Evolutionary conservation across 2,797 vertebrate species (phyloP), one percentile per base, ranked within the genome.

Genomic region (Eleutherodactylus coqui): DNA sequence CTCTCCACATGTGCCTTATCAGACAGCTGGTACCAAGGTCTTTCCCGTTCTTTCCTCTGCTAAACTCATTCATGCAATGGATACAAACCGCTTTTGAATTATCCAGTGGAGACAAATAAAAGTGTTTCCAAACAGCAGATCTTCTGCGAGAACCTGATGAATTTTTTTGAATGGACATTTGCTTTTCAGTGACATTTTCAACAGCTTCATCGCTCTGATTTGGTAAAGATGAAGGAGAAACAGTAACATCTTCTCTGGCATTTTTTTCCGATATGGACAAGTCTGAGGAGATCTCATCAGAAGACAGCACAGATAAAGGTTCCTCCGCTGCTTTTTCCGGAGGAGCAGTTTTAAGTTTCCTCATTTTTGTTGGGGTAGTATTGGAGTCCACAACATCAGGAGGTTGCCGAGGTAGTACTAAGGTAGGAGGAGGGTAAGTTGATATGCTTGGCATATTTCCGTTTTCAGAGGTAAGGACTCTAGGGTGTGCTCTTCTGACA

Each of bases 11-110:
- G 70, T 99, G 98, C 84, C 98, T 94, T 89, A 99, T 99, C 73
- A 99, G 96, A 92, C 98, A 99, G 92, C 98, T 99, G 0, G 97
- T 99, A 86, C 97, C 98, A 51, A 99, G 92, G 90, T 99, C 98
- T 92, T 99, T 99, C 5, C 97, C 98, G 45, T 99, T 99, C 94
- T 99, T 99, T 2, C 98, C 98, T 43, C 97, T 91, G 90, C 97
- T 99, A 91, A 99, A 99, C 91, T 98, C 97, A 85, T 98, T 98
- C 97, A 97, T 97, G 91, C 97, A 99, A 88, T 99, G 98, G 89
- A 98, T 95, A 62, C 98, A 99, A 41, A 99, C 97, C 4, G 97
- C 98, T 95, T 99, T 99, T 88, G 98, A 98, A 91, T 93, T 98
- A 92, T 99, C 98, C 55, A 95, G 91, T 49, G 98, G 97, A 0